Base-by-base conservation (phyloP, 2,797 vertebrate genomes). In the Sandelia bainsii region DNA sequence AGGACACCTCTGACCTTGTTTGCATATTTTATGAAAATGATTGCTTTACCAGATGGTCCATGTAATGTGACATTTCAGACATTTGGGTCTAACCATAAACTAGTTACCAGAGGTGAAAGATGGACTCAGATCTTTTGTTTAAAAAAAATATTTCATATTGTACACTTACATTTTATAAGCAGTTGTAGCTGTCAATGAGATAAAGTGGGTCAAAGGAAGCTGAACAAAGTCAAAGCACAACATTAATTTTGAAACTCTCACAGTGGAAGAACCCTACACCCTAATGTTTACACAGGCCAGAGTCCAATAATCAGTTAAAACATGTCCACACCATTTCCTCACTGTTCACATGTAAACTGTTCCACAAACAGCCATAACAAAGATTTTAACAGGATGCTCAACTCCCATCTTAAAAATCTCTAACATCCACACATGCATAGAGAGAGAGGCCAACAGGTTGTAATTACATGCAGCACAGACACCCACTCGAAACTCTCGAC, bases 401-500 rank as follows among this genome's bases (percentile, higher is more conserved):
- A 14, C 50, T 69, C 49, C 45, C 49, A 17, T 62, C n/a, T 49
- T 8, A 52, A 69, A 60, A 44, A 82, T 75, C 25, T 40, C 63
- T 80, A 62, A 72, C 53, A 67, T 71, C 25, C 56, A 51, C 74
- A 61, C 34, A 45, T 23, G 39, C 39, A 23, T 25, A n/a, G 37
- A 20, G 42, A 37, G 61, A 51, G 32, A 34, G 29, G 14, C 48
- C 64, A 42, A 52, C 19, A 3, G 67, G 39, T 50, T 49, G 48
- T 72, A 68, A 76, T 62, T 58, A 22, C 20, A 11, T 45, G 27
- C 49, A 25, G 53, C 49, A 40, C 59, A 70, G 42, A 42, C 82
- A 65, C 70, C 32, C 49, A 80, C 80, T 86, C 72, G 6, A 86
- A 72, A 23, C 77, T 32, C 62, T 81, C 69, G 51, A 62, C 17